Conservation (phyloP, 2,113 vertebrate genomes). For the Vulpes vulpes region DNA sequence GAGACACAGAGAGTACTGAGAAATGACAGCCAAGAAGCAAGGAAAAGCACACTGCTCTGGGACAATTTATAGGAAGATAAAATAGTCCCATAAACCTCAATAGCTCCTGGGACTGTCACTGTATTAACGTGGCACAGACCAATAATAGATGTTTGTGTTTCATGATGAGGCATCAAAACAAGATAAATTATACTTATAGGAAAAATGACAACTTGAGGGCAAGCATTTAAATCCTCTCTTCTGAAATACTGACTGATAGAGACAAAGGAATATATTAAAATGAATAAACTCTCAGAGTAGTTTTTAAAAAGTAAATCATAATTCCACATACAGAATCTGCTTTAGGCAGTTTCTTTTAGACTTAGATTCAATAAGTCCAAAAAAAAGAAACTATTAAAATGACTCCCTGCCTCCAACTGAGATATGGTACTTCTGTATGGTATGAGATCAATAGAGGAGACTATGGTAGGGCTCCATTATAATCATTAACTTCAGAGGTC, state of each 20-base stretch:
- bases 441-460: neutral
- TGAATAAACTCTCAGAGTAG: neutral
- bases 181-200: constrained; percentile 67
- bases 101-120: constrained; percentile 55
- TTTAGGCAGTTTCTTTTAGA: neutral
- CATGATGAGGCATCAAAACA: constrained; percentile 54
- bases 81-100: constrained; percentile 55
- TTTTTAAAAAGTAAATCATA: neutral
- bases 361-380: neutral
- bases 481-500: neutral
- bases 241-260: neutral
- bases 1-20: neutral
- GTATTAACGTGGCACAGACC: constrained; percentile 56
- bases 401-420: neutral
- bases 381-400: neutral
- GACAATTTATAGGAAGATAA: constrained; percentile 70
- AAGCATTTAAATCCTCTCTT: constrained; percentile 63
- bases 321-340: neutral
- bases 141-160: constrained; percentile 71
- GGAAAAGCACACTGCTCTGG: neutral
- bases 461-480: neutral
- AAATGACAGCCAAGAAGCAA: neutral
- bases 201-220: constrained; percentile 69
- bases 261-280: constrained; percentile 43
- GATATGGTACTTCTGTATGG: rapidly evolving